Evolutionary conservation across 2,113 vertebrate species (phyloP), one percentile per base, ranked within the genome.

Genomic region (Dunckerocampus dactyliophorus): DNA sequence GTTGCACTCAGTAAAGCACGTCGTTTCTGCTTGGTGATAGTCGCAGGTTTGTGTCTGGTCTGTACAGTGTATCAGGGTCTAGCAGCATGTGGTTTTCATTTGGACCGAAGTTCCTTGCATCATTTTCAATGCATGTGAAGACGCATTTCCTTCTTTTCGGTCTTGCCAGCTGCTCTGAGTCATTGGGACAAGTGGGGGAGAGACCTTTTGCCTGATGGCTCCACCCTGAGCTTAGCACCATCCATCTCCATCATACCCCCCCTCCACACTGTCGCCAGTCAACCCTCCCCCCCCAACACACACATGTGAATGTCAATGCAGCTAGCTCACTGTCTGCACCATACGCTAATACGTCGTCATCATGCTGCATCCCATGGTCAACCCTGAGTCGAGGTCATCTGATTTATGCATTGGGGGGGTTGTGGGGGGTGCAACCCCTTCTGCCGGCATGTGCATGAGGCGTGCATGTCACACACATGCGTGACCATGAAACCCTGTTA

Each of bases 331-430:
- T 22, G 39, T 62, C 34, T 31, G 60, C 78, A 67, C 24, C 24
- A 5, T 28, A 28, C 24, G 24, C 70, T 80, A 82, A 83, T 79
- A 83, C 75, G 79, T 78, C 81, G 84, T 87, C 82, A 82, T 79
- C 68, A 3, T 73, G 76, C 77, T 75, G 75, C 60, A 78, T 77
- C 84, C 75, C 68, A 80, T 0, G 72, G 82, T 78, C 82, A 84
- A 82, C 80, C 76, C 71, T 80, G 71, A 86, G 84, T 84, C 81
- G 78, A 65, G 88, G 85, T 88, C 87, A 88, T 86, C 84, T 87
- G 85, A 88, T 88, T 84, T 89, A 89, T 84, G 84, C 75, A 82
- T 73, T 71, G 50, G 77, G 39, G 39, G 76, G 72, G 84, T 73
- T 82, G 71, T 71, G 50, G 77, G 39, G 39, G 76, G 72, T 0